phyloP scores from a whole-genome alignment of 2,888 invertebrate species.

The Polydrusus tereticollis region DNA sequence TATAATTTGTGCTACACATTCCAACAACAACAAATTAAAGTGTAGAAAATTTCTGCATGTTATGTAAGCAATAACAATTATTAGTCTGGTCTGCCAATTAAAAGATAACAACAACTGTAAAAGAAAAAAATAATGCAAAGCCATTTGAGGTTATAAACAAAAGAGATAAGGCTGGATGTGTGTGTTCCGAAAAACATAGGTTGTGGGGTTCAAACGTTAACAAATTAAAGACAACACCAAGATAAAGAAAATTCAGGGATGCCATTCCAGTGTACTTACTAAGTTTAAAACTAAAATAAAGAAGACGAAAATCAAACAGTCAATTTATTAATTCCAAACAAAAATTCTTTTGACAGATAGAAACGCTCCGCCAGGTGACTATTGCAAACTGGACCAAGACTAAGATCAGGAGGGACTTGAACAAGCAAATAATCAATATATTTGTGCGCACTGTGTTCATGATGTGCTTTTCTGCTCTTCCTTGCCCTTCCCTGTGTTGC shows the following conservation, averaged over 20 bases:
- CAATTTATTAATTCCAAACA: constrained; percentile 10
- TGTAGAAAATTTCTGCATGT: constrained; percentile 6
- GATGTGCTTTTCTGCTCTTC: constrained; percentile 17
- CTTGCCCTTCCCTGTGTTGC: constrained; percentile 25
- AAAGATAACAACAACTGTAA: constrained; percentile 5
- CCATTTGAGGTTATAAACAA: constrained; percentile 29
- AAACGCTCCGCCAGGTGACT: constrained; percentile 15
- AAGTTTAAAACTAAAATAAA: constrained; percentile 24
- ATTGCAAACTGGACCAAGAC: constrained; percentile 37
- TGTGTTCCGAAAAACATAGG: constrained; percentile 33
- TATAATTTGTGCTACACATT: constrained; percentile 8
- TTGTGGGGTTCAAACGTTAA: constrained; percentile 19
- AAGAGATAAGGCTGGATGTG: constrained; percentile 14
- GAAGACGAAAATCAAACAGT: background rate
- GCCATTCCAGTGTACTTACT: constrained; percentile 32
- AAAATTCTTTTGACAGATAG: constrained; percentile 4
- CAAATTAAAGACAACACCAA: constrained; percentile 36
- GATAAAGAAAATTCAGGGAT: constrained; percentile 20
- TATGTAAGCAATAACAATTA: constrained; percentile 4
- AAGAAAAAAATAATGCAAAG: constrained; percentile 30
- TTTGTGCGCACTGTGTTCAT: constrained; percentile 34
- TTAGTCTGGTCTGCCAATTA: background rate
- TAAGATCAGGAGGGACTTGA: constrained; percentile 31
- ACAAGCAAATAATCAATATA: constrained; percentile 37
- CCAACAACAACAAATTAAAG: background rate